Evolutionary conservation across 2,888 invertebrate species (phyloP), one percentile per base, ranked within the genome.

Genomic region (Pheosia gnoma): DNA sequence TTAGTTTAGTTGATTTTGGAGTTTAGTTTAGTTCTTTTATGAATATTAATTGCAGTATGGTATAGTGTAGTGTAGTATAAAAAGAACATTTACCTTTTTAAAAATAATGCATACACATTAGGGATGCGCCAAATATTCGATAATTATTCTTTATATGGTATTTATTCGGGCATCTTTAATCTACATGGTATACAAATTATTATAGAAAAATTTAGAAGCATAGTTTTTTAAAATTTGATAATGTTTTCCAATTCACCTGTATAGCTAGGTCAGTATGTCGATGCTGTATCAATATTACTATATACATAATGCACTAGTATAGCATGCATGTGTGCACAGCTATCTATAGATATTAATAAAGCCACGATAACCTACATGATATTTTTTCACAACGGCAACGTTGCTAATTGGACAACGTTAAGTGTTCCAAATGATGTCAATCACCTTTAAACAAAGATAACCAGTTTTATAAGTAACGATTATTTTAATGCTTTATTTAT

Each of bases 211-310:
- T 25, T 25, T 25, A 1, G 25, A 25, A 25, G 25, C 25, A 25
- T 25, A 25, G 25, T 25, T 25, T 25, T 25, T 25, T 25, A 25
- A 25, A 25, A 11, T n/a, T 47, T n/a, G 7, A 58, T 41, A 59
- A 25, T 25, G 25, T 25, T 25, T 25, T 25, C 25, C 25, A 25
- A 25, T 25, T 25, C 25, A 25, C 25, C 25, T 25, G 25, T 25
- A 25, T 25, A 25, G 25, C 25, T 43, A 54, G 62, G 49, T 60
- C 58, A 67, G 39, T 61, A 43, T 63, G 57, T 60, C 61, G 59
- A 11, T 11, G 45, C 2, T 10, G 11, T n/a, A 47, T n/a, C 43
- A 43, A 43, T 43, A 47, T n/a, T 47, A 25, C 25, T 25, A 25
- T 25, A 25, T 25, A 25, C 2, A 25, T 25, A 25, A 47, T 47